Conservation (phyloP, 1,140 invertebrate species). For the Diplogasteroides magnus region DNA sequence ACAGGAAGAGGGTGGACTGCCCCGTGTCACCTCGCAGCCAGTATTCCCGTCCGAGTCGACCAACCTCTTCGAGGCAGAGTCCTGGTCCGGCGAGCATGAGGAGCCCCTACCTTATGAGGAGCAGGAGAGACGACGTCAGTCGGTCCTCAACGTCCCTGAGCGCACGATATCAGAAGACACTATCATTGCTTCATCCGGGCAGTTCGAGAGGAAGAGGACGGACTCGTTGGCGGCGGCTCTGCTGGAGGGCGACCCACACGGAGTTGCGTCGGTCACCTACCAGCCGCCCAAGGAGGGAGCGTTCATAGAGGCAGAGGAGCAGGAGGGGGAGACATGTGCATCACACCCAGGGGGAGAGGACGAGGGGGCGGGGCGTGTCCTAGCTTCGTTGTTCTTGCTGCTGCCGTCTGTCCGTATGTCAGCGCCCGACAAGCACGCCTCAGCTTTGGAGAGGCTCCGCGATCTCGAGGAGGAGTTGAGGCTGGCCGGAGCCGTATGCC, state of each 20-base stretch:
- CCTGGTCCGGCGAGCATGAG: slow-evolving; percentile 35
- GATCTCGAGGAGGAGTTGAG: slow-evolving; percentile 46
- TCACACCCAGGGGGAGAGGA: slow-evolving; percentile 12
- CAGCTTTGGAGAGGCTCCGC: slow-evolving; percentile 43
- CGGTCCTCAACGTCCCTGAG: slow-evolving; percentile 6
- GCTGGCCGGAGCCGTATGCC: slow-evolving; percentile 33
- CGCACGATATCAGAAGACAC: slow-evolving; percentile 17
- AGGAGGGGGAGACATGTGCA: slow-evolving; percentile 13
- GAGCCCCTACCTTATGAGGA: slow-evolving; percentile 23
- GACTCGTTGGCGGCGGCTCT: slow-evolving; percentile 32
- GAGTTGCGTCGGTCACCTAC: slow-evolving; percentile 28
- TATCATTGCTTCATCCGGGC: slow-evolving; percentile 23
- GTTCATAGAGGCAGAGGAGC: slow-evolving; percentile 27
- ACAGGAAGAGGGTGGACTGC: background rate
- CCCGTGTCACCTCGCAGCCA: slow-evolving; percentile 9
- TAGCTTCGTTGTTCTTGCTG: slow-evolving; percentile 25
- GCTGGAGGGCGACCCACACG: slow-evolving; percentile 19
- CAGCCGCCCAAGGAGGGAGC: slow-evolving; percentile 10
- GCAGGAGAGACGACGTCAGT: slow-evolving; percentile 5
- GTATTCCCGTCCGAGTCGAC: slow-evolving; percentile 24
- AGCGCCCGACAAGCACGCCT: slow-evolving; percentile 31
- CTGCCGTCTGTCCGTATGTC: slow-evolving; percentile 36
- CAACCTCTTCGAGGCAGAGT: slow-evolving; percentile 33
- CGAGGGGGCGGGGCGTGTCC: slow-evolving; percentile 14
- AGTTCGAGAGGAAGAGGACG: slow-evolving; percentile 31